These are phyloP conservation scores for Colletes latitarsis DNA, from an alignment of 1,140 invertebrate genomes.

Conservation along the genomic window DNA sequence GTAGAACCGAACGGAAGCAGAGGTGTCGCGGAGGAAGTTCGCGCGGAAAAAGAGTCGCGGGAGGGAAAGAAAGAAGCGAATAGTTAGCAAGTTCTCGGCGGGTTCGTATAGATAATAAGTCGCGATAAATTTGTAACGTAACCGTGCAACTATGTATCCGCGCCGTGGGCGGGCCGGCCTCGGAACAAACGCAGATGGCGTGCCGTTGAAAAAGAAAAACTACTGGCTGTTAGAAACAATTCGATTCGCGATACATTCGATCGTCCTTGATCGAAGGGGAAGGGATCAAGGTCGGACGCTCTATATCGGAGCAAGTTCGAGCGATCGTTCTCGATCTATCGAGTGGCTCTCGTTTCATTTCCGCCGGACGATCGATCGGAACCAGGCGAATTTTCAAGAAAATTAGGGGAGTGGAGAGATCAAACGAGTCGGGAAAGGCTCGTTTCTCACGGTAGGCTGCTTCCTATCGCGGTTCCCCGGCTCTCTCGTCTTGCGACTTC, in stretches of 20 bases:
- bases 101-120: constrained; percentile 60
- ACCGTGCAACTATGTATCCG: constrained; percentile 57
- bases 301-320: neutral
- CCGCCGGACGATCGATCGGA: neutral
- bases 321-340: too few relatives aligned
- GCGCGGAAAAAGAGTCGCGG: constrained; percentile 6
- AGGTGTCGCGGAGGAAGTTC: constrained; percentile 26
- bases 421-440: constrained; percentile 26
- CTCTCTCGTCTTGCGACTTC: constrained; percentile 17
- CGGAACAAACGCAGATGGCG: constrained; percentile 38
- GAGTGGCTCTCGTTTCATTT: neutral
- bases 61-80: neutral
- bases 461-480: constrained; percentile 2
- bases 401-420: constrained; percentile 23
- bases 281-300: constrained; percentile 16
- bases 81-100: constrained; percentile 38
- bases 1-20: neutral
- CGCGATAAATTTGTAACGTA: constrained; percentile 67
- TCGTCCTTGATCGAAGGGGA: neutral
- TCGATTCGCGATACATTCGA: constrained; percentile 36
- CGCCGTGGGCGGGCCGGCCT: constrained; percentile 56
- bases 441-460: constrained; percentile 44
- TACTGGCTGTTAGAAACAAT: constrained; percentile 34
- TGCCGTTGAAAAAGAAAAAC: neutral
- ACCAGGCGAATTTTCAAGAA: constrained; percentile 22